Base-by-base conservation (phyloP, 2,888 invertebrate genomes). In the Teleiodes luculella region DNA sequence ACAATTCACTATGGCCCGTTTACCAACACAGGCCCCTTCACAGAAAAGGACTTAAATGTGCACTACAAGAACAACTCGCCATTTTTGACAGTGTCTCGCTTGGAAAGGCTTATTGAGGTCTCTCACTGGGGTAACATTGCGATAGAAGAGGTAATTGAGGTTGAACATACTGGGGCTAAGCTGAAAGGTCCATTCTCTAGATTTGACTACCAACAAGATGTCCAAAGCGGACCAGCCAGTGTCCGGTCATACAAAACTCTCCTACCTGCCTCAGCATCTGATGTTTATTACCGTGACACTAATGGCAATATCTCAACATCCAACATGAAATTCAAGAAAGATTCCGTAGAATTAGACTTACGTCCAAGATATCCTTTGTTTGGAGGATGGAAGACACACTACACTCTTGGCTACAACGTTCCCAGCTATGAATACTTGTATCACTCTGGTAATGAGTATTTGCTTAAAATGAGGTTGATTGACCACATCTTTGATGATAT, bases 91-190 rank as follows among this genome's bases (percentile, higher is more conserved):
- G 97, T 98, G 0, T 96, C 95, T 0, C 92, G 92, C 45, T 81
- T 99, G 64, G 95, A 96, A 66, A 92, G 99, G 48, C 88, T 93
- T 0, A 95, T 99, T 68, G 99, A 99, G 86, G 93, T 99, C 1
- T 99, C 99, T 0, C 99, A 99, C 79, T 99, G 99, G 99, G 99
- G 99, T 7, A 98, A 99, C 74, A 96, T 99, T 68, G 99, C 99
- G 18, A 92, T 99, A 0, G 98, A 99, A 78, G 99, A 99, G 79
- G 93, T 95, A 6, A 93, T 99, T 64, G 97, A 98, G 77, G 91
- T 99, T 62, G 90, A 94, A 16, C 99, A 99, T 74, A 95, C 95
- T 45, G 99, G 99, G 39, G 99, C 99, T 10, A 91, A 93, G 60
- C 85, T 99, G 37, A 98, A 98, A 76, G 97, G 97, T 0, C 93